These are phyloP conservation scores for Centroberyx gerrardi DNA, from an alignment of 2,797 vertebrate genomes.

Conservation along the genomic window DNA sequence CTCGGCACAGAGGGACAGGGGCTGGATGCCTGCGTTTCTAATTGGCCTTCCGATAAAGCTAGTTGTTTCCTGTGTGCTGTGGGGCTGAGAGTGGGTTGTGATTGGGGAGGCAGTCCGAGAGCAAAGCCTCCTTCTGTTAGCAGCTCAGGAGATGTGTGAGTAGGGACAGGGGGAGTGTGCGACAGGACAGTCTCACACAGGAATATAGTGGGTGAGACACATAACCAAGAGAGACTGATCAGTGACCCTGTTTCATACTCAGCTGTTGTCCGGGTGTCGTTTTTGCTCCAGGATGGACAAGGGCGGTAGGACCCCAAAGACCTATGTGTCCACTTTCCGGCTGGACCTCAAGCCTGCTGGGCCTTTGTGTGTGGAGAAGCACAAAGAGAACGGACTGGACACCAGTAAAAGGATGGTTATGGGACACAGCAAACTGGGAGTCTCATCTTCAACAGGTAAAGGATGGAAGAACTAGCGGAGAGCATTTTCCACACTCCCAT, in stretches of 20 bases:
- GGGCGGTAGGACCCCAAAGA: constrained; percentile 67
- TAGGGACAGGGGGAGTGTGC: constrained; percentile 6
- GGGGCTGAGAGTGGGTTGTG: constrained; percentile 45
- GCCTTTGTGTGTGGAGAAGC: constrained; percentile 10
- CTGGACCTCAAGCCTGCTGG: constrained; percentile 69
- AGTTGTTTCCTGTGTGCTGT: constrained; percentile 55
- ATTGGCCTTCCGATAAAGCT: constrained; percentile 58
- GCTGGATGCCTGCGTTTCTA: constrained; percentile 61
- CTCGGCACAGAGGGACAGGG: constrained; percentile 38
- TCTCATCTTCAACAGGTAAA: constrained; percentile 74
- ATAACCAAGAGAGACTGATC: constrained; percentile 24
- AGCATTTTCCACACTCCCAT: neutral
- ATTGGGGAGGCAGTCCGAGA: constrained; percentile 47
- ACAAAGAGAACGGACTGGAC: constrained; percentile 47
- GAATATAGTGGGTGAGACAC: neutral
- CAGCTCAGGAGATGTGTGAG: constrained; percentile 50
- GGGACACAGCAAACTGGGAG: constrained; percentile 44
- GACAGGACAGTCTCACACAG: constrained; percentile 31
- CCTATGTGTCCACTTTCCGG: constrained; percentile 79
- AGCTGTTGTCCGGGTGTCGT: constrained; percentile 28
- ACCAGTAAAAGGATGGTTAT: neutral
- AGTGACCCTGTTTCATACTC: constrained; percentile 20
- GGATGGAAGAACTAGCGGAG: neutral
- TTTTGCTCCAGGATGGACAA: constrained; percentile 73
- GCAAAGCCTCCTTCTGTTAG: constrained; percentile 61